Base-by-base conservation (phyloP, 1,140 invertebrate genomes). In the Trachymyrmex septentrionalis region DNA sequence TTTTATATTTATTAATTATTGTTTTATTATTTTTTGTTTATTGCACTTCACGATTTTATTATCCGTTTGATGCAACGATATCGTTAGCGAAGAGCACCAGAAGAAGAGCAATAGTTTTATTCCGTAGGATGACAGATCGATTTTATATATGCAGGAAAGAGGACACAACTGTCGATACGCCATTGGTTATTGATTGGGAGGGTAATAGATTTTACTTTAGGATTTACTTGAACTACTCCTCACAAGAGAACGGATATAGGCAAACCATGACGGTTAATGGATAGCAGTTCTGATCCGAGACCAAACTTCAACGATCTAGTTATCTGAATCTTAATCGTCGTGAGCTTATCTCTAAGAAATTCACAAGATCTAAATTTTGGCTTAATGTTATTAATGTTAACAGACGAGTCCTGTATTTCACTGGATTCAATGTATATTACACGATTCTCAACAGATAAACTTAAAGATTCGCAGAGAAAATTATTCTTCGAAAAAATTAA, bases 141-240 rank as follows among this genome's bases (percentile, higher is more conserved):
- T 34, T 53, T 66, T 55, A 19, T 69, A 69, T 14, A 19, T 81
- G 34, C 16, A 64, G 14, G 10, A 61, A 64, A 1, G 16, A 30
- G 64, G 75, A 64, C n/a, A 21, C 44, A 64, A 81, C 5, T n/a
- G 21, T 80, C 64, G 30, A 19, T 71, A 44, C 5, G 21, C 5
- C 16, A 38, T 14, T 44, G 12, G 50, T 78, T 81, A 81, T 81
- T 44, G 34, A 71, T 71, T 38, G 64, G 10, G 1, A 9, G n/a
- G 64, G 6, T 21, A 64, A 30, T 64, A 59, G 66, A 71, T 71
- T 44, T 57, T 44, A 44, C 21, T 57, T 71, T 44, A 57, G 21
- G 16, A 69, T 81, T 81, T 57, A 69, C 77, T 69, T 24, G 34
- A 71, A 14, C 64, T 55, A 44, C 53, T 66, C n/a, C 53, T 66